Base-by-base conservation (phyloP, 2,888 invertebrate genomes). In the Trilocha varians region DNA sequence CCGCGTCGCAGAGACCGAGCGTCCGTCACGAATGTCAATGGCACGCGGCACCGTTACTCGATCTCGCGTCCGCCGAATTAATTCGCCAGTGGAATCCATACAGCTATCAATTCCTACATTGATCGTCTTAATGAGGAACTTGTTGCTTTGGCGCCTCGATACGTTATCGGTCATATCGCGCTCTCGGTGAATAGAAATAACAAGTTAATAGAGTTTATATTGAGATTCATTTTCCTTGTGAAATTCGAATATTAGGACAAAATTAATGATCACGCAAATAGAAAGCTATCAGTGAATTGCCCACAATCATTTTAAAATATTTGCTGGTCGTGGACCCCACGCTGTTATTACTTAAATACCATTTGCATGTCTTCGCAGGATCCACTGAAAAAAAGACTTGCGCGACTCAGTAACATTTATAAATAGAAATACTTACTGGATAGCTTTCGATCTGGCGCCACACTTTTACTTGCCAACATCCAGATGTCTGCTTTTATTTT, bases 11-110 rank as follows among this genome's bases (percentile, higher is more conserved):
- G 25, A 6, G 57, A 46, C 57, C 52, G 53, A 55, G 58, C 70
- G 66, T 65, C 69, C 70, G 62, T 65, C 64, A 62, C 80, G 77
- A 76, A 77, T 84, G 84, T 83, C 84, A 83, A 71, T 84, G 84
- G 83, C 84, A 82, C 75, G 78, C 67, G 55, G 55, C 70, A 80
- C 84, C 84, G 84, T 84, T 85, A 84, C 66, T 75, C 77, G 74
- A 80, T 83, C 83, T 78, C 75, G 72, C 76, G 72, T 65, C 70
- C 70, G 77, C 78, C 79, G 70, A 84, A 83, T 82, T 84, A 80
- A 83, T 84, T 82, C 70, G 75, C 80, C 77, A 73, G 78, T 78
- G 67, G 65, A 72, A 75, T 78, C 70, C 71, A 67, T 64, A 69
- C 71, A 63, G 57, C 74, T 69, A 75, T 82, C 66, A 71, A 79